A percentile compares a stretch with the other conserved stretches of the same genome.
Evolutionary conservation across 2,888 invertebrate species (phyloP).

Genomic region (Anorthoa munda): DNA sequence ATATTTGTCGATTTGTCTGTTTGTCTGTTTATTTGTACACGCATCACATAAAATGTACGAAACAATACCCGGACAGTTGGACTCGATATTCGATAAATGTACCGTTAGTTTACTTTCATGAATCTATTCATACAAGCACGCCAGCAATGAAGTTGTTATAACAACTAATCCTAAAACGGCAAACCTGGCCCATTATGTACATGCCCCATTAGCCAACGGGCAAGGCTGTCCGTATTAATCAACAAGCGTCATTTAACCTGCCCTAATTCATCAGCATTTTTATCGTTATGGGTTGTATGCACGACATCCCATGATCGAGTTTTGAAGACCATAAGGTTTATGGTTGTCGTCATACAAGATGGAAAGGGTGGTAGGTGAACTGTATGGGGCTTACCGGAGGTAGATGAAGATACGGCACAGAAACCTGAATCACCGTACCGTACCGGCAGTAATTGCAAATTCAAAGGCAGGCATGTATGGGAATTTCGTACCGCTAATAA

Average conservation of each 20-base stretch:
- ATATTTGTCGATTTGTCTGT: no score
- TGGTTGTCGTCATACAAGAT: not conserved
- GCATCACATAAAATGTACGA: no score
- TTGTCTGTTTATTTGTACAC: no score
- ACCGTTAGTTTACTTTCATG: no score
- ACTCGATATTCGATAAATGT: no score
- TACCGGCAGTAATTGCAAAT: no score
- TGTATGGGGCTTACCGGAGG: not conserved
- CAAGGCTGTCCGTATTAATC: conserved; percentile 54
- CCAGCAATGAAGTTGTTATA: not conserved
- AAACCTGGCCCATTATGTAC: conserved; percentile 35
- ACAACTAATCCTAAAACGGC: conserved; percentile 2
- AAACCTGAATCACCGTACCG: no score
- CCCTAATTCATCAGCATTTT: conserved; percentile 50
- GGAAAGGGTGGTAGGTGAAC: not conserved
- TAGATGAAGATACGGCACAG: not conserved
- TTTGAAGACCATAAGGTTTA: conserved; percentile 1
- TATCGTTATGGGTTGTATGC: conserved; percentile 35
- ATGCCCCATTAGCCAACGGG: conserved; percentile 43
- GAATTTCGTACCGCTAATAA: no score
- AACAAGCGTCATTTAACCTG: conserved; percentile 59
- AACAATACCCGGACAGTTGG: no score
- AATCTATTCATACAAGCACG: no score
- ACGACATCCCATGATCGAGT: conserved; percentile 32
- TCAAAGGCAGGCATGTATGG: no score